A percentile compares a stretch with the other conserved stretches of the same genome.
phyloP scores from a whole-genome alignment of 2,888 invertebrate genomes.

The Sphinx pinastri region DNA sequence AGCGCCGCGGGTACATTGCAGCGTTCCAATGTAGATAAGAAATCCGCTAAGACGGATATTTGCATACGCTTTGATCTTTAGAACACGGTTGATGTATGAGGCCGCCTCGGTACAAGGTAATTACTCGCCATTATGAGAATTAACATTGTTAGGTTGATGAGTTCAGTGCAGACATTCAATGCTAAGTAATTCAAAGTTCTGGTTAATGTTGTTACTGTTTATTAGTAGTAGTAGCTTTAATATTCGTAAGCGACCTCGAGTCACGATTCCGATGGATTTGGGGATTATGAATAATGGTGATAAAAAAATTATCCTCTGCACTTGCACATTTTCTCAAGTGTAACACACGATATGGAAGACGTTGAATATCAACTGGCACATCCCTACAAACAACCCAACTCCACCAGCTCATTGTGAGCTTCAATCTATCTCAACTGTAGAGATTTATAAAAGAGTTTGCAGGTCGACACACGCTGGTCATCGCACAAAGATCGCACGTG shows the following conservation, averaged over 20 bases:
- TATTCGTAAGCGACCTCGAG: no score
- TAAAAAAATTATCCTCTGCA: no score
- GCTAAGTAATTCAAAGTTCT: no score
- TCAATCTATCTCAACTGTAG: background rate
- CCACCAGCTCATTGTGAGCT: background rate
- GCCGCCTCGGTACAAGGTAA: no score
- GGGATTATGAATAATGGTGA: no score
- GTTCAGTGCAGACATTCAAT: no score
- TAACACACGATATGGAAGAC: no score
- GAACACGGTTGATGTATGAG: background rate
- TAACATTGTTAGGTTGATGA: no score
- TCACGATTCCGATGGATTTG: no score
- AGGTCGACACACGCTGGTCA: background rate
- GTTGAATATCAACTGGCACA: conserved; percentile 8
- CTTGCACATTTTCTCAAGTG: background rate
- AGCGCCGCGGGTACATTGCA: conserved; percentile 1
- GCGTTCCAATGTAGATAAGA: background rate
- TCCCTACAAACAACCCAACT: background rate
- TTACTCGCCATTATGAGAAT: no score
- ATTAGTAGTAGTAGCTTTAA: no score
- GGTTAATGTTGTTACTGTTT: no score
- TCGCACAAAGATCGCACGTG: conserved; percentile 53
- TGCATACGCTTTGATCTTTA: background rate
- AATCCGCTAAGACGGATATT: background rate
- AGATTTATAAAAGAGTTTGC: background rate